These are phyloP conservation scores for Orthonyx spaldingii DNA, from an alignment of 2,113 vertebrate genomes.

Conservation along the genomic window DNA sequence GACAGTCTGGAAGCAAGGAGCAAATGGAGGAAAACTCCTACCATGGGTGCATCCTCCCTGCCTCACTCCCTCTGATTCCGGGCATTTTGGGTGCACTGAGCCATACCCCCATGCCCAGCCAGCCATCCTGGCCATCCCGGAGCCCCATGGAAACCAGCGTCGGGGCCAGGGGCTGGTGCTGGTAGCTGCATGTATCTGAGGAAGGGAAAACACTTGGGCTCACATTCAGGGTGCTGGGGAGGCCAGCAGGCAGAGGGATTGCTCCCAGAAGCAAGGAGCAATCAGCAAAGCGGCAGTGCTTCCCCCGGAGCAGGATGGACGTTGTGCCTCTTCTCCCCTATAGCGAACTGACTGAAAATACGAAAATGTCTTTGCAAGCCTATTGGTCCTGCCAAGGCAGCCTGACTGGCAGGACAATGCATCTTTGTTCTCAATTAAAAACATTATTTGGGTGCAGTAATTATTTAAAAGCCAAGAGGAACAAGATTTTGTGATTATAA, in stretches of 20 bases:
- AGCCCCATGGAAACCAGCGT: not conserved
- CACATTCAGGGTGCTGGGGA: not conserved
- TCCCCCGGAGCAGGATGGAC: not conserved
- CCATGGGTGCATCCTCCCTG: not conserved
- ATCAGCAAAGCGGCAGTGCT: rapidly evolving
- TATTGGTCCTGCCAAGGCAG: not conserved
- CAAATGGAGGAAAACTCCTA: not conserved
- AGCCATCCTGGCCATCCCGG: rapidly evolving
- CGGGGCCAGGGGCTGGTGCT: not conserved
- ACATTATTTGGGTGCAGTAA: not conserved
- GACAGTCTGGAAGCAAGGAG: not conserved
- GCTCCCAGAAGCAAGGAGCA: not conserved
- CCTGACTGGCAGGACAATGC: not conserved
- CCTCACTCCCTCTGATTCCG: not conserved
- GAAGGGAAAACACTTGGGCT: not conserved
- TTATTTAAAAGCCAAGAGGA: conserved; percentile 10
- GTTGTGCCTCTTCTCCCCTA: not conserved
- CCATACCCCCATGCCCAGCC: rapidly evolving
- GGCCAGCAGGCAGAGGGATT: not conserved
- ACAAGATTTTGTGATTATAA: not conserved
- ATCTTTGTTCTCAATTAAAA: conserved; percentile 40
- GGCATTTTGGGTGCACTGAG: not conserved
- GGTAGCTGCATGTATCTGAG: not conserved
- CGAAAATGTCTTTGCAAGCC: not conserved
- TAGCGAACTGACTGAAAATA: not conserved